A percentile compares a stretch with the other conserved stretches of the same genome.
Conservation (phyloP, 1,140 invertebrate species). For the Lordiphosa clarofinis region DNA sequence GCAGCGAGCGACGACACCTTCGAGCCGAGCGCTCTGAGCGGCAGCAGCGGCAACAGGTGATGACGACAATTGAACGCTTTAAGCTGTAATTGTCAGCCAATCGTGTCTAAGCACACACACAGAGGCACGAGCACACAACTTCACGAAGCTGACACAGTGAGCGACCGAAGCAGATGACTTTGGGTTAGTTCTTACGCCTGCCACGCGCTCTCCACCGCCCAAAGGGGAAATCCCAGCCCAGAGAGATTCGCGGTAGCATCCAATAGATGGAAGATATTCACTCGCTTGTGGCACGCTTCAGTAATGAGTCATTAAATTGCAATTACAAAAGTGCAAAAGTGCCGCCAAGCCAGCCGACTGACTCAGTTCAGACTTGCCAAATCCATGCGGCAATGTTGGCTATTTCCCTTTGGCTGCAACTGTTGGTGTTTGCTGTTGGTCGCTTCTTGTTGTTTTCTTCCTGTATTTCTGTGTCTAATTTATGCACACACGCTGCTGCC, state of each 20-base stretch:
- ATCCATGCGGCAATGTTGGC: neutral
- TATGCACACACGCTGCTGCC: slow-evolving; percentile 45
- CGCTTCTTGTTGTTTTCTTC: slow-evolving; percentile 25
- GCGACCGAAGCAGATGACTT: slow-evolving; percentile 1
- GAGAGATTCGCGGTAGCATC: neutral
- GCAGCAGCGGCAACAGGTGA: neutral
- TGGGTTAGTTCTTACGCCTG: neutral
- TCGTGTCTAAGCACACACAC: slow-evolving; percentile 27
- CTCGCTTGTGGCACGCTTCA: slow-evolving; percentile 7
- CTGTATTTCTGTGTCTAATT: slow-evolving; percentile 43
- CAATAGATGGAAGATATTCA: neutral
- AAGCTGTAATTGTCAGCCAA: slow-evolving; percentile 25
- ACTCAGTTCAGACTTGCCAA: neutral
- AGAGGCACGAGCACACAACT: slow-evolving; percentile 2
- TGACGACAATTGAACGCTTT: slow-evolving; percentile 16
- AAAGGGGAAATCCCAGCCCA: neutral
- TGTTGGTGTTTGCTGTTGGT: too few relatives aligned
- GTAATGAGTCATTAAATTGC: slow-evolving; percentile 10
- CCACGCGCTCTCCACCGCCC: neutral
- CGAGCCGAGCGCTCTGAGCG: slow-evolving; percentile 1
- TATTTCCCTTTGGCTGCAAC: slow-evolving; percentile 7
- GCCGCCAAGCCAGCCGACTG: neutral
- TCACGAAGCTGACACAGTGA: slow-evolving; percentile 1
- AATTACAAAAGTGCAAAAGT: neutral
- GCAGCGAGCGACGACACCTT: slow-evolving; percentile 2